Conservation (phyloP, 30 jellyfish, hydroid and myxozoan genomes). For the Hydra vulgaris region DNA sequence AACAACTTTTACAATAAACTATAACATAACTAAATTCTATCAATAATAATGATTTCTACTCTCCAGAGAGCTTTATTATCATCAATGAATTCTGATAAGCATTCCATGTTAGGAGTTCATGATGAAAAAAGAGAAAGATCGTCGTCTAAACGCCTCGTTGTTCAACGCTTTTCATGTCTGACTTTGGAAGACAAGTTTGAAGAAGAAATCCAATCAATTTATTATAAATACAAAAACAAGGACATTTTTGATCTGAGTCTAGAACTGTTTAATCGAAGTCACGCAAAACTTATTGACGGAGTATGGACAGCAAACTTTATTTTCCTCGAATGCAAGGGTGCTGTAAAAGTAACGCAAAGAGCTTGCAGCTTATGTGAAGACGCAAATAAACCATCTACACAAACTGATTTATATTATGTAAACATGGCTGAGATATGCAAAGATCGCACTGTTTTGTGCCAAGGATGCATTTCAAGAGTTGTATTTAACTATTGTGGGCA, state of each 20-base stretch:
- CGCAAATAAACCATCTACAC: background rate
- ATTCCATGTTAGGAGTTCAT: background rate
- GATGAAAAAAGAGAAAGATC: background rate
- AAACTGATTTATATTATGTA: background rate
- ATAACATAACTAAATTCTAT: too few species aligned
- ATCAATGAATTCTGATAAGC: background rate
- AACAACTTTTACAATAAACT: too few species aligned
- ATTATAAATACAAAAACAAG: background rate
- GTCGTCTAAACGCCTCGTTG: background rate
- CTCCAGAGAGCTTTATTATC: background rate
- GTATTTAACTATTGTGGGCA: background rate
- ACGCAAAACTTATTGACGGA: background rate
- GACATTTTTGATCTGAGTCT: background rate
- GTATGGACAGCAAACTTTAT: background rate
- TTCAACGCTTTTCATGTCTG: background rate
- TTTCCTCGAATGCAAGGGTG: conserved; percentile 1
- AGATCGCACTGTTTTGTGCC: background rate
- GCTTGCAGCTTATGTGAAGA: background rate
- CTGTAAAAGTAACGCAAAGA: background rate
- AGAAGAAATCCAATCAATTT: background rate
- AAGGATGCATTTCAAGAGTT: background rate
- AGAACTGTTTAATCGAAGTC: background rate
- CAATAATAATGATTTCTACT: background rate
- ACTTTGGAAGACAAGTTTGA: background rate
- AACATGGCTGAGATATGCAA: background rate